Conservation (phyloP, 1,140 invertebrate genomes). For the Pseudomyrmex gracilis region DNA sequence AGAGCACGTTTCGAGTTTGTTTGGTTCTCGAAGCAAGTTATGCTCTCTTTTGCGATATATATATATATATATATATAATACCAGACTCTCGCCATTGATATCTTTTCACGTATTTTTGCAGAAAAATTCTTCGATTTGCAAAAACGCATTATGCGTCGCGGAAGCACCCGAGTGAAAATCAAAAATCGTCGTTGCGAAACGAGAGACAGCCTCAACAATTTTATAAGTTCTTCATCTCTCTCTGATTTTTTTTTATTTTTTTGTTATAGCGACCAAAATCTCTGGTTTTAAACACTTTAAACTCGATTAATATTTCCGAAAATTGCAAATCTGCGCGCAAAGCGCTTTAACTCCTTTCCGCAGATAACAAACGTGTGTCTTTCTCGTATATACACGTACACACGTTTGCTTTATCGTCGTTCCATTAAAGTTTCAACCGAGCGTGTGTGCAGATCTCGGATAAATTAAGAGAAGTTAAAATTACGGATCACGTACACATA, state of each 20-base stretch:
- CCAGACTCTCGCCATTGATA: conserved; percentile 43
- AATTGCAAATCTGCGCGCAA: not conserved
- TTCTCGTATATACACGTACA: conserved; percentile 9
- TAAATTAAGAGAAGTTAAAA: conserved; percentile 54
- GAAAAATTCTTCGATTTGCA: conserved; percentile 36
- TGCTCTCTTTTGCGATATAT: conserved; percentile 10
- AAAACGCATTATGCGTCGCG: conserved; percentile 15
- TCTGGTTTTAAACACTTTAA: not conserved
- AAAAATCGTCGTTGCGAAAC: no score
- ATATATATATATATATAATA: no score
- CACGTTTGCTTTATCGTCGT: conserved; percentile 2
- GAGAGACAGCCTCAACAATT: no score
- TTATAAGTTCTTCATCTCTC: no score
- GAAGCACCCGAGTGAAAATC: not conserved
- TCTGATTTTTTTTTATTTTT: no score
- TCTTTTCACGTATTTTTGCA: conserved; percentile 48
- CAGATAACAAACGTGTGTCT: not conserved
- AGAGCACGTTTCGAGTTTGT: conserved; percentile 30
- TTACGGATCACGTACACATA: conserved; percentile 20
- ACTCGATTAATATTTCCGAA: conserved; percentile 31
- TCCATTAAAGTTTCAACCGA: conserved; percentile 47
- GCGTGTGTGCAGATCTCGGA: conserved; percentile 18
- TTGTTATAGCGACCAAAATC: no score
- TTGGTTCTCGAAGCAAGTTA: conserved; percentile 30
- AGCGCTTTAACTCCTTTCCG: not conserved